phyloP scores from a whole-genome alignment of 1,140 invertebrate species.

The Ericerus pela region DNA sequence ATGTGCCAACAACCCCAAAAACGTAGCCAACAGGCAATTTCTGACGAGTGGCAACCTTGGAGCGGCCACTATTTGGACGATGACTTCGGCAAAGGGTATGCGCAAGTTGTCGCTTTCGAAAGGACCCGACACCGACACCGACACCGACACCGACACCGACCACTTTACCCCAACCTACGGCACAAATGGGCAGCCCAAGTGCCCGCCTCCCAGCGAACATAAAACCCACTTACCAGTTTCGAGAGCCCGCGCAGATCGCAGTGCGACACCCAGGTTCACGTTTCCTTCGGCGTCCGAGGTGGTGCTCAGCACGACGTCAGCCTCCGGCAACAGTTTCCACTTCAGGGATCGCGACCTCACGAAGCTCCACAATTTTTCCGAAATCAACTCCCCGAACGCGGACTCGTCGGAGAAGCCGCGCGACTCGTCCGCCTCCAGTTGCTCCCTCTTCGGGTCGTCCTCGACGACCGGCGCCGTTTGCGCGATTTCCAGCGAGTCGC shows the following conservation, averaged over 20 bases:
- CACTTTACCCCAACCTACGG: no score
- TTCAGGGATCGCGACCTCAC: conserved; percentile 49
- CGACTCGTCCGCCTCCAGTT: conserved; percentile 23
- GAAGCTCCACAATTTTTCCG: conserved; percentile 56
- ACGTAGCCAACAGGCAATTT: no score
- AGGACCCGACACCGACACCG: no score
- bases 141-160: no score
- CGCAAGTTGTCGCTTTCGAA: no score
- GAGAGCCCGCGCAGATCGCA: conserved; percentile 27
- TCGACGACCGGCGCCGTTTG: conserved; percentile 36
- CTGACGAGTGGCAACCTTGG: no score
- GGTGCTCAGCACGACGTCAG: conserved; percentile 55
- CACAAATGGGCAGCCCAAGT: no score
- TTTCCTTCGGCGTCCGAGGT: conserved; percentile 50
- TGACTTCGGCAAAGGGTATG: no score
- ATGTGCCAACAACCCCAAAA: no score
- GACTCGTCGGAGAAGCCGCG: conserved; percentile 42
- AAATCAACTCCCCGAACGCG: conserved; percentile 48
- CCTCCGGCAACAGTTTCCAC: conserved; percentile 52
- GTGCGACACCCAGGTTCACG: conserved; percentile 52
- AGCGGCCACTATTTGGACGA: no score
- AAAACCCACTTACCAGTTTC: conserved; percentile 21
- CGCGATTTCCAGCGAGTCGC: conserved; percentile 57
- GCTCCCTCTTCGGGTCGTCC: conserved; percentile 20
- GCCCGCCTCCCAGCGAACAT: no score